These are phyloP conservation scores for Oreochromis spilurus DNA, from an alignment of 2,113 vertebrate genomes.

Conservation along the genomic window DNA sequence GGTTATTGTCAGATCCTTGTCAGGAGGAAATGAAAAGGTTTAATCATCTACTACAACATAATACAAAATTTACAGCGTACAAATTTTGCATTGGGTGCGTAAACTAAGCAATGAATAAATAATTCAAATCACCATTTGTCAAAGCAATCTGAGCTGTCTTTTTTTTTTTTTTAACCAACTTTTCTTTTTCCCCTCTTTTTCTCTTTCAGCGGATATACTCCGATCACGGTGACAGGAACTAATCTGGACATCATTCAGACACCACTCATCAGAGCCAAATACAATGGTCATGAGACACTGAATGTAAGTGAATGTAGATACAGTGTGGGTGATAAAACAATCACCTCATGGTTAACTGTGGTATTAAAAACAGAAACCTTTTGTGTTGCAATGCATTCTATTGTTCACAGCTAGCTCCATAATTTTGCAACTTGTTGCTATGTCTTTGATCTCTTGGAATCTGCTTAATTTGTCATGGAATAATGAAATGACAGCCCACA, in stretches of 20 bases:
- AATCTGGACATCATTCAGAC: conserved; percentile 97
- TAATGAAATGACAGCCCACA: background rate
- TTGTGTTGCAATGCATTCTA: background rate
- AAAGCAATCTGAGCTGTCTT: background rate
- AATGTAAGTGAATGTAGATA: conserved; percentile 79
- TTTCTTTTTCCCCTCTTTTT: background rate
- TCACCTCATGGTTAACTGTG: background rate
- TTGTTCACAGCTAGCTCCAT: background rate
- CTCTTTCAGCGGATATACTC: conserved; percentile 84
- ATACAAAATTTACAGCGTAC: background rate
- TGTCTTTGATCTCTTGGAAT: background rate
- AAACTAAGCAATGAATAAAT: background rate
- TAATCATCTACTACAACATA: background rate
- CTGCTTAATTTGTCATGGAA: background rate
- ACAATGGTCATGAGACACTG: conserved; percentile 86
- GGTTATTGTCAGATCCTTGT: background rate
- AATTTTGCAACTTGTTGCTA: background rate
- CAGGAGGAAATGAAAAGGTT: background rate
- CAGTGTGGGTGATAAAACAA: background rate
- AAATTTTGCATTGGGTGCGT: background rate
- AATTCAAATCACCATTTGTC: background rate
- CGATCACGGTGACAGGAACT: conserved; percentile 89
- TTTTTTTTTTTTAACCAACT: background rate
- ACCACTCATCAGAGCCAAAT: conserved; percentile 93
- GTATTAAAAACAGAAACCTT: background rate